phyloP scores from a whole-genome alignment of 2,113 vertebrate species.

The pig (Sus scrofa) region DNA sequence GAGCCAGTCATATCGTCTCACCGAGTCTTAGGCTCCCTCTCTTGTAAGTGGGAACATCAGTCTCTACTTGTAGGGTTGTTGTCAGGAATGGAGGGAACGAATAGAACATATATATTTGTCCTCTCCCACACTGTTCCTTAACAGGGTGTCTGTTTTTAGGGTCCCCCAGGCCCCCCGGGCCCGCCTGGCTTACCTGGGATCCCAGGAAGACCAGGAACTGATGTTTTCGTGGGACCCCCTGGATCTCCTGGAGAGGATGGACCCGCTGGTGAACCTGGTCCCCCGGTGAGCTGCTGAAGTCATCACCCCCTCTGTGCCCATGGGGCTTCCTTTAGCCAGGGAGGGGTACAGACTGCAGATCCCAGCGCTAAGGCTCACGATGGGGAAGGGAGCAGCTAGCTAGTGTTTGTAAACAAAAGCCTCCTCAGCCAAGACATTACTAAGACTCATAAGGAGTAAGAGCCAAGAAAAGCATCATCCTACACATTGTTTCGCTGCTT shows the following conservation, averaged over 20 bases:
- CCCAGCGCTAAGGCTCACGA: not conserved
- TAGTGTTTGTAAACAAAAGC: not conserved
- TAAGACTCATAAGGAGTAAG: not conserved
- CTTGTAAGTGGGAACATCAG: not conserved
- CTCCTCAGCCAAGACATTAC: not conserved
- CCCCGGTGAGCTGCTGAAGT: constrained; percentile 88
- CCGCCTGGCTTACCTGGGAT: constrained; percentile 86
- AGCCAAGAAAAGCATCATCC: not conserved
- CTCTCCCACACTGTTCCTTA: constrained; percentile 25
- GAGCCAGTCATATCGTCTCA: not conserved
- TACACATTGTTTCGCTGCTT: not conserved
- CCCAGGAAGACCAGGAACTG: constrained; percentile 90
- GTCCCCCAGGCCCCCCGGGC: constrained; percentile 91
- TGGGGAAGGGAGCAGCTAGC: not conserved
- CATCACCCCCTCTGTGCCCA: not conserved
- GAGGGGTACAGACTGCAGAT: accelerated
- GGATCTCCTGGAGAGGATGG: constrained; percentile 91
- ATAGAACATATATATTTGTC: not conserved
- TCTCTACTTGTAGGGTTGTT: not conserved
- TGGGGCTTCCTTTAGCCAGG: not conserved
- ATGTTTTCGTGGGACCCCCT: constrained; percentile 85
- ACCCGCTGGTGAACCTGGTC: constrained; percentile 88
- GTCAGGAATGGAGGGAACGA: not conserved
- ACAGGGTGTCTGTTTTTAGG: constrained; percentile 85
- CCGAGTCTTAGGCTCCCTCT: constrained; percentile 8